Evolutionary conservation across 35 echinoderm and acorn worm species (phyloP), one percentile per base, ranked within the genome.

Genomic region (Apostichopus japonicus): DNA sequence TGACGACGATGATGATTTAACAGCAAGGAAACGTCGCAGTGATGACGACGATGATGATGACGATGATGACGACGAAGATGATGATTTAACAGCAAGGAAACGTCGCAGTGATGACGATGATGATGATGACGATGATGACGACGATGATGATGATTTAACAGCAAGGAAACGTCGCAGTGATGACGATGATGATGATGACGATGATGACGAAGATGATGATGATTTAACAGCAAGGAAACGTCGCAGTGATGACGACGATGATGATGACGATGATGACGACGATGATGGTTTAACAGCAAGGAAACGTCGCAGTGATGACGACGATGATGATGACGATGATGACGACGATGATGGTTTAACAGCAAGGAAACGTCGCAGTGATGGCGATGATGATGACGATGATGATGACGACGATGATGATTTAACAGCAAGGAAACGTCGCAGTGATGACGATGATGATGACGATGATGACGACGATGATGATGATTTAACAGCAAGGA

Each of bases 111-210:
- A 65, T 16, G 62, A 65, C 62, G 17, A 67, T 17, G 17, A 5
- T 8, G 17, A 17, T 67, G 63, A 67, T 17, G 63, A 17, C 10
- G 11, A 67, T 2, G 5, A 67, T 67, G 63, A 9, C 3, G 17
- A 67, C 17, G 17, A 67, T 16, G 63, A 67, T 33, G 27, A 33
- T 33, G 27, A 33, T 33, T 33, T 33, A 33, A 33, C 27, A 33
- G 27, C 27, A 33, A 67, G 63, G 17, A 9, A 16, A 65, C 16
- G 62, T 65, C 62, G 62, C 8, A 16, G 62, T 52, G 77, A 79
- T 52, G 21, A 79, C 21, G 77, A 79, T 79, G 77, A 79, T 15
- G 77, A 79, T 15, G 77, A 22, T 52, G 77, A 79, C 21, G 77
- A 79, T 51, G 77, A 79, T 79, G 77, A 79, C 1, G 77, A 79